phyloP scores from a whole-genome alignment of 2,888 invertebrate genomes.

The Cheilosia variabilis region DNA sequence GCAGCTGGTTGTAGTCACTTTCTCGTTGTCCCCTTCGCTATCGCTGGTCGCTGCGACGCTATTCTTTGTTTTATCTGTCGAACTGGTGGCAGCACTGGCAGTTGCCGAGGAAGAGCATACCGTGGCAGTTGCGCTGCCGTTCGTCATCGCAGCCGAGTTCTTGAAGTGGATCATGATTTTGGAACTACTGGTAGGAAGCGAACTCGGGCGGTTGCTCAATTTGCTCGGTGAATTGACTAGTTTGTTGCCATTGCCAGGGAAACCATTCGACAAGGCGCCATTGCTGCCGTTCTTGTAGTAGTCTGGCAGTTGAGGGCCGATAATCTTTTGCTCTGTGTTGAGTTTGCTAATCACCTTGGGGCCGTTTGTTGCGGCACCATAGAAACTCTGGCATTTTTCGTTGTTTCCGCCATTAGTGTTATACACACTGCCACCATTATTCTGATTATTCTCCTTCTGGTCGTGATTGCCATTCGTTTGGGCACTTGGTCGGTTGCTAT shows the following conservation, averaged over 20 bases:
- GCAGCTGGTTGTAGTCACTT: constrained; percentile 72
- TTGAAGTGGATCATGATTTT: constrained; percentile 84
- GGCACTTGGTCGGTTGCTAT: constrained; percentile 67
- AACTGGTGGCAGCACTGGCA: constrained; percentile 60
- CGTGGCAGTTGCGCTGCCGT: constrained; percentile 65
- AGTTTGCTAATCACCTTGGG: constrained; percentile 76
- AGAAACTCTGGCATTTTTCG: constrained; percentile 69
- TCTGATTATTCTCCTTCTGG: constrained; percentile 75
- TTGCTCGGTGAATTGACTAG: constrained; percentile 81
- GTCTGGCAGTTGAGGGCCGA: constrained; percentile 81
- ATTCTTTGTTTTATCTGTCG: constrained; percentile 53
- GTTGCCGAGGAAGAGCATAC: constrained; percentile 66
- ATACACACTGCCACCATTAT: constrained; percentile 46
- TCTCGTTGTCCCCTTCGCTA: constrained; percentile 55
- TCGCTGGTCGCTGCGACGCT: constrained; percentile 22
- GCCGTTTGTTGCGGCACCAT: constrained; percentile 46
- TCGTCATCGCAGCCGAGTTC: constrained; percentile 78
- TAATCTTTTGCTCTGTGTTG: constrained; percentile 79
- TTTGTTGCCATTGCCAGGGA: constrained; percentile 80
- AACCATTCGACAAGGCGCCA: constrained; percentile 49
- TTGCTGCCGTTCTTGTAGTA: constrained; percentile 56
- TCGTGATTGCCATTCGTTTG: constrained; percentile 75
- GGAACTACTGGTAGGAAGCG: constrained; percentile 68
- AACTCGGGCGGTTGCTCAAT: constrained; percentile 64
- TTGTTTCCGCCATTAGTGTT: constrained; percentile 48